Conservation (phyloP, 1,140 invertebrate species). For the Planococcus citri region DNA sequence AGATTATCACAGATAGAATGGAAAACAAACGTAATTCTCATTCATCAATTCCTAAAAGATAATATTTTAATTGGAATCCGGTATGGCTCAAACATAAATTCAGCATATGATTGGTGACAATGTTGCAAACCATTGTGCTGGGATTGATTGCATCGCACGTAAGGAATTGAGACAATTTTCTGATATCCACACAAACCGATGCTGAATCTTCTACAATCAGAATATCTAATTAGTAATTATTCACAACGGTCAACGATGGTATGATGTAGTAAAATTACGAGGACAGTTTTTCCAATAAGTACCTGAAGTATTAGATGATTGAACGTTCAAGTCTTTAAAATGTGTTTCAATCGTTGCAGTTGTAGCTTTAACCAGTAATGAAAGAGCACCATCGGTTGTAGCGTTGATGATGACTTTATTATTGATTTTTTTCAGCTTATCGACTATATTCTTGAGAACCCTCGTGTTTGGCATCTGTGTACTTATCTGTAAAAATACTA, state of each 20-base stretch:
- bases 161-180: constrained; percentile 43
- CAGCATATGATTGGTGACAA: constrained; percentile 39
- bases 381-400: constrained; percentile 52
- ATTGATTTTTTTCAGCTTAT: constrained; percentile 64
- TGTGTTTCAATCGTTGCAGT: constrained; percentile 62
- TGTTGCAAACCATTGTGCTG: constrained; percentile 43
- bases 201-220: not conserved
- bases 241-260: too few relatives aligned
- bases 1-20: too few relatives aligned
- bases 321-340: constrained; percentile 51
- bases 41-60: not conserved
- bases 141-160: constrained; percentile 45
- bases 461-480: constrained; percentile 63
- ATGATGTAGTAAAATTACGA: too few relatives aligned
- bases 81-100: constrained; percentile 32
- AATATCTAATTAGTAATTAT: too few relatives aligned
- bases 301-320: not conserved
- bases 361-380: constrained; percentile 58
- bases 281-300: too few relatives aligned
- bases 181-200: constrained; percentile 37
- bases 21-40: too few relatives aligned
- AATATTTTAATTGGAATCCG: constrained; percentile 1
- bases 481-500: constrained; percentile 48
- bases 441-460: constrained; percentile 57
- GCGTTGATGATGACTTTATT: constrained; percentile 53